These are phyloP conservation scores for Anguilla japonica DNA, from an alignment of 2,113 vertebrate genomes.

Conservation along the genomic window DNA sequence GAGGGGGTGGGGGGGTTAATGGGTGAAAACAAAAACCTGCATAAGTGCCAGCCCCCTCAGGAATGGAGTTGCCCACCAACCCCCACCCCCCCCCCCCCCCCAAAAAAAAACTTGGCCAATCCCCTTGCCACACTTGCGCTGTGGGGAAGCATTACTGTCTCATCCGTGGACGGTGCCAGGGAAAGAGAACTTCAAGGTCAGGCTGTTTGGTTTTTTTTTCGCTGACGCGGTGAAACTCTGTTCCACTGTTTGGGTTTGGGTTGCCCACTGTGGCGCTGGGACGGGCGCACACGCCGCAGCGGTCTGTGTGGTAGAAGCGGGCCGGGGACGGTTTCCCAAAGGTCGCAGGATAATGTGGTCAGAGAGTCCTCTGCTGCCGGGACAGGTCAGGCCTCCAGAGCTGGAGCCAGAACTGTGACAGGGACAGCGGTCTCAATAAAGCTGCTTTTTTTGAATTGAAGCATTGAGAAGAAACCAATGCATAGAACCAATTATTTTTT, in stretches of 20 bases:
- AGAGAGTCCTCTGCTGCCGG: background rate
- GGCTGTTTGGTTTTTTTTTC: background rate
- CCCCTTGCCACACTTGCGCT: background rate
- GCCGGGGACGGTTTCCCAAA: background rate
- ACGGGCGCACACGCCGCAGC: background rate
- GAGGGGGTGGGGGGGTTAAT: no score
- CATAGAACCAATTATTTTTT: no score
- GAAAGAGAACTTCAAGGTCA: constrained; percentile 2
- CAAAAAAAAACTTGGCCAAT: no score
- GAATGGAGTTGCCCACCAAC: no score
- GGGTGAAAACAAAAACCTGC: no score
- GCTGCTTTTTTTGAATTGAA: background rate
- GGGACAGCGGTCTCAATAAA: background rate
- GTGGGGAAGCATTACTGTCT: background rate
- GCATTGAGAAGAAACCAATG: background rate
- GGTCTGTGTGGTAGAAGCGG: background rate
- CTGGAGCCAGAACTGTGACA: background rate
- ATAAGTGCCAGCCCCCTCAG: no score
- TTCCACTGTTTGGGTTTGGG: background rate
- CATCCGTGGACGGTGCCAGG: background rate
- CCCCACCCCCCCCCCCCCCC: background rate
- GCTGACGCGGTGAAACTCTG: constrained; percentile 19
- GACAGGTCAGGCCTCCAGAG: background rate
- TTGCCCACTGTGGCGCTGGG: background rate
- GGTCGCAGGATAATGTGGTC: background rate